Base-by-base conservation (phyloP, 2,113 vertebrate genomes). In the Entosphenus tridentatus region DNA sequence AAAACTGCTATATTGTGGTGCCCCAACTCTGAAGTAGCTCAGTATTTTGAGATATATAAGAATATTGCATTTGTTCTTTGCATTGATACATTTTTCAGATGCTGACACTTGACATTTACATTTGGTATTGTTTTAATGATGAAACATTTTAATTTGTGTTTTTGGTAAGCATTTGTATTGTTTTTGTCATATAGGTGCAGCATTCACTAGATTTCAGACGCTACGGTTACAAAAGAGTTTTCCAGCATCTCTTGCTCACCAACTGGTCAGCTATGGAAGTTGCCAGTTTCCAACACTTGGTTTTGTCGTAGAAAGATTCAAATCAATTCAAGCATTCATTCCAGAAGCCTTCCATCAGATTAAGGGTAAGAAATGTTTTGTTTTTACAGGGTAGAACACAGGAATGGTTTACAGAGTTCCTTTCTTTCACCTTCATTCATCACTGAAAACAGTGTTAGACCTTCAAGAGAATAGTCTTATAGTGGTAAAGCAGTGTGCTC, bases 211-310 rank as follows among this genome's bases (percentile, higher is more conserved):
- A 65, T 98, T 98, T 77, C 93, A 97, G 80, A 98, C 93, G 0
- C 76, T 98, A 67, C 82, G 92, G 67, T 83, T 98, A 13, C 83
- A 78, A 76, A 95, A 84, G 78, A 88, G 89, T 73, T 97, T 97
- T 69, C 93, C 93, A 0, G 77, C 79, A 9, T 77, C 87, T 70
- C 78, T 98, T 67, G 82, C 90, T 18, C 84, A 91, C 74, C 93
- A 96, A 77, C 83, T 98, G 57, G 89, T 98, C 77, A 97, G 92
- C 71, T 98, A 98, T 0, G 92, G 93, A 57, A 98, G 93, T 76
- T 98, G 93, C 77, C 93, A 98, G 82, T 98, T 98, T 75, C 93
- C 93, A 7, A 98, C 93, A 0, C 78, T 98, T 72, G 93, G 93
- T 2, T 98, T 98, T 67, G 93, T 98, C 67, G 93, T 98, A 3